These are phyloP conservation scores for Palythoa caribaeorum DNA, from an alignment of 92 coral and sea anemone species.

Conservation along the genomic window DNA sequence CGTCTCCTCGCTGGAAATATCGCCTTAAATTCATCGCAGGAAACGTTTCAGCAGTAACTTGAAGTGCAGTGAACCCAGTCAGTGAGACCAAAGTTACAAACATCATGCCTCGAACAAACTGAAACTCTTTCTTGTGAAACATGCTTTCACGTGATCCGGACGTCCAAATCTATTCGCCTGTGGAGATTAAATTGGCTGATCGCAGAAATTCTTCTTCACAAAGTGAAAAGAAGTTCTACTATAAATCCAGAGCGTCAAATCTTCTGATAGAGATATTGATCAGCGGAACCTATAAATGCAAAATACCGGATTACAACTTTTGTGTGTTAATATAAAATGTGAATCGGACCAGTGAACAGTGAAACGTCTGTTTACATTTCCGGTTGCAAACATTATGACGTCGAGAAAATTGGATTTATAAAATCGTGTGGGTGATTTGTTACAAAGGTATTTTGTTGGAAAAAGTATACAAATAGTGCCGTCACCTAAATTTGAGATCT, in stretches of 20 bases:
- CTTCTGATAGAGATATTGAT: neutral
- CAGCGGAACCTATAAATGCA: neutral
- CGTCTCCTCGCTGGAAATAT: slow-evolving; percentile 67
- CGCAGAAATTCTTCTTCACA: neutral
- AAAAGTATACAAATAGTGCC: neutral
- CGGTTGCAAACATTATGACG: neutral
- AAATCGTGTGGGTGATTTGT: neutral
- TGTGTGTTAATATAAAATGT: neutral
- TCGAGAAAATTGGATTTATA: neutral
- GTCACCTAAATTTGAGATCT: neutral
- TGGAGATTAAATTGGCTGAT: neutral
- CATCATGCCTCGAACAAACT: neutral
- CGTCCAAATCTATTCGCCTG: no score
- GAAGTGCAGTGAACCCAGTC: neutral
- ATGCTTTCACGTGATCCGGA: neutral
- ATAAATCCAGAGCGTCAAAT: neutral
- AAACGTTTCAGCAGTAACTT: slow-evolving; percentile 26
- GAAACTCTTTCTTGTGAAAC: neutral
- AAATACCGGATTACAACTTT: neutral
- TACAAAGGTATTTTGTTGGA: neutral
- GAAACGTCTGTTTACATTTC: neutral
- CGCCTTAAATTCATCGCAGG: slow-evolving; percentile 35
- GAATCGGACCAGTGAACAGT: no score
- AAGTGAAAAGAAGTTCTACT: no score
- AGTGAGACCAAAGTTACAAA: neutral